Conservation (phyloP, 2,888 invertebrate species). For the Drosophila barbarae region DNA sequence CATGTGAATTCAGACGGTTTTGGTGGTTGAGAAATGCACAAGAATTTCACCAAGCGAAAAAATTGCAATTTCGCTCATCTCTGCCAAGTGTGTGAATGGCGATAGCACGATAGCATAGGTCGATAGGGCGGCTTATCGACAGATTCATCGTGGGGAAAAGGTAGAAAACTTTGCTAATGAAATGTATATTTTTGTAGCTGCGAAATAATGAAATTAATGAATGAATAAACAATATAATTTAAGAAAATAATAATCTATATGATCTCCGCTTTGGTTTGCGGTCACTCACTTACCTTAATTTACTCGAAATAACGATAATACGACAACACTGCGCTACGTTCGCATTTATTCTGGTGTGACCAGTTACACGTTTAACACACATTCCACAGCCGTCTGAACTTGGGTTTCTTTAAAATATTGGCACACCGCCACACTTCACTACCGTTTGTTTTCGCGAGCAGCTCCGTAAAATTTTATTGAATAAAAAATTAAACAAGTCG, state of each 20-base stretch:
- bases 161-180: too few relatives aligned
- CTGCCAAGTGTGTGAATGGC: not conserved
- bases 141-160: not conserved
- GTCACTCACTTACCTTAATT: not conserved
- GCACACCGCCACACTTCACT: not conserved
- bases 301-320: not conserved
- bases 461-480: constrained; percentile 2
- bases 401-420: not conserved
- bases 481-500: constrained; percentile 5
- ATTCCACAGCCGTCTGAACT: not conserved
- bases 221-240: too few relatives aligned
- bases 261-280: too few relatives aligned
- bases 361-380: not conserved
- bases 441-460: constrained; percentile 6
- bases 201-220: too few relatives aligned
- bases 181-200: too few relatives aligned
- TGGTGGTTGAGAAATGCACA: not conserved
- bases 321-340: not conserved
- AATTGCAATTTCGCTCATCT: constrained; percentile 35
- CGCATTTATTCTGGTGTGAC: not conserved
- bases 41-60: constrained; percentile 17
- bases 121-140: not conserved
- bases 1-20: constrained; percentile 4
- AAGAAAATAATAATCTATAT: too few relatives aligned
- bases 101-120: not conserved